Percentiles rank a stretch among this genome's conserved stretches.
Conservation (phyloP, 2,797 vertebrate species). For the Anabas testudineus region DNA sequence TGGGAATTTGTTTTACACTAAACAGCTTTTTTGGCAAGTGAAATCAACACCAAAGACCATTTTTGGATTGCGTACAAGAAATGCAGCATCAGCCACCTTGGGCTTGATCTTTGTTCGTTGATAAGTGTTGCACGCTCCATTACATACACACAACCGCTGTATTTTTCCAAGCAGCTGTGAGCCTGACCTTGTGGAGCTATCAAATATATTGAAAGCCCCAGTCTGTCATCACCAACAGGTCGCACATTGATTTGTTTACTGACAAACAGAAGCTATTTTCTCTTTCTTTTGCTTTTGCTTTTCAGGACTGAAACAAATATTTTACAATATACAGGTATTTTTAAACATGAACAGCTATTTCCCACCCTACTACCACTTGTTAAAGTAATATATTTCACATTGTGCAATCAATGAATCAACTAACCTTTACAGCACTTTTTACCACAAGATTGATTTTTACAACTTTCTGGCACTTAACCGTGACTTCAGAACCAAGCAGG, state of each 20-base stretch:
- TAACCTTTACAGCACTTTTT: background rate
- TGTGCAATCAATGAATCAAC: background rate
- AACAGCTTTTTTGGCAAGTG: background rate
- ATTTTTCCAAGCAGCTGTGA: conserved; percentile 34
- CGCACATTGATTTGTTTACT: conserved; percentile 23
- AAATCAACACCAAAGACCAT: background rate
- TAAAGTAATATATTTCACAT: background rate
- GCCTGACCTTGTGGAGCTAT: background rate
- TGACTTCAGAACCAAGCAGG: background rate
- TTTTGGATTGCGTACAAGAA: background rate
- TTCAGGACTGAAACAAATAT: conserved; percentile 14
- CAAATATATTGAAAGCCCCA: conserved; percentile 21
- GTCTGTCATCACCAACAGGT: conserved; percentile 20
- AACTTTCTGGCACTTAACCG: background rate
- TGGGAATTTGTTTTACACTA: background rate
- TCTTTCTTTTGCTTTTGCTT: conserved; percentile 1
- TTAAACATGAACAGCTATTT: background rate
- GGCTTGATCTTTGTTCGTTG: conserved; percentile 5
- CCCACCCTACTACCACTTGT: background rate
- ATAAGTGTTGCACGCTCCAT: conserved; percentile 12
- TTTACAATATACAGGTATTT: background rate
- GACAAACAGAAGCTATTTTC: conserved; percentile 7
- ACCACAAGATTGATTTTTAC: background rate
- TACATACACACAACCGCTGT: conserved; percentile 14
- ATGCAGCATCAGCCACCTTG: background rate